Evolutionary conservation across 92 coral and sea anemone species (phyloP), one percentile per base, ranked within the genome.

Genomic region (Muricea muricata): DNA sequence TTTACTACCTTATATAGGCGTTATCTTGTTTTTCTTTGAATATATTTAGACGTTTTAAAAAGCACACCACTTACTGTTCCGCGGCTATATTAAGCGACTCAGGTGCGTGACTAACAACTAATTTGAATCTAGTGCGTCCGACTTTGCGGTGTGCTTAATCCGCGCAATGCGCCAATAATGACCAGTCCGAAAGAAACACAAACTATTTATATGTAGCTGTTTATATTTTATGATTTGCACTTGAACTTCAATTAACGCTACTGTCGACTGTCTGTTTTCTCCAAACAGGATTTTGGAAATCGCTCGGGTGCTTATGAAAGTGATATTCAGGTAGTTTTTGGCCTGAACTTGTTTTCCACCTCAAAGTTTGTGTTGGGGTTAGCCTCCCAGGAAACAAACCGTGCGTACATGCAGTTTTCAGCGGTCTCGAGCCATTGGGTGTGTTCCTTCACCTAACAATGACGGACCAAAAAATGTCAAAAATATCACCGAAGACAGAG

Each of bases 381-480:
- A 30, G 18, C n/a, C 33, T 28, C 37, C 70, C 24, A 28, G 39
- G 70, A 30, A 63, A 63, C 70, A 25, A 6, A 63, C 18, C n/a
- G 39, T 17, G 70, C 15, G 70, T 29, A 32, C 28, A 63, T n/a
- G 30, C 12, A 63, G 68, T 25, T 60, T 34, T 3, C 9, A 24
- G 70, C 70, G 70, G 39, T 28, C 29, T 9, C 18, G 60, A 4
- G n/a, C n/a, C n/a, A 18, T 1, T 63, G 70, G 70, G 70, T 30
- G 70, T 28, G 70, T 63, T 57, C 14, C 9, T 39, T 28, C 6
- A 3, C 18, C 60, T 20, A 3, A 32, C 18, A 63, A 26, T 63
- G 70, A 63, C 70, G 21, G 13, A 39, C 70, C 39, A 63, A 63
- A 63, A 63, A 63, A 1, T 63, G 68, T 60, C 68, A 60, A 60